Evolutionary conservation across 2,888 invertebrate genomes (phyloP).

Genomic region (Eupithecia vulgata): DNA sequence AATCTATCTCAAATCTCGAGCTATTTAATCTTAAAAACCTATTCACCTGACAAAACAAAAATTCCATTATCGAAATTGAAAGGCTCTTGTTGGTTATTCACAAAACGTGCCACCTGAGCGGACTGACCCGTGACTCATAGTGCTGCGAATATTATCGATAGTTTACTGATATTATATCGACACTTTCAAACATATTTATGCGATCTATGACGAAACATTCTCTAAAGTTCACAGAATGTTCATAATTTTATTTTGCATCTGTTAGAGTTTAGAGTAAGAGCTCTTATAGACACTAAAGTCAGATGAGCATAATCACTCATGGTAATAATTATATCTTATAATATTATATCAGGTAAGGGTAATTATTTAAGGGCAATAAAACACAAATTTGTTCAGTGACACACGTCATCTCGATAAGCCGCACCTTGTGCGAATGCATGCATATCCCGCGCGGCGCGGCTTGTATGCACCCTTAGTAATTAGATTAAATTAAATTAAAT

Average conservation of each 20-base stretch:
- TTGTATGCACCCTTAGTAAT: no score
- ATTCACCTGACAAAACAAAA: slow-evolving; percentile 38
- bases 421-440: no score
- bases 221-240: background rate
- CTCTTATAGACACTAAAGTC: background rate
- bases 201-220: background rate
- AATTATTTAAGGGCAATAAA: no score
- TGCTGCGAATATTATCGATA: slow-evolving; percentile 15
- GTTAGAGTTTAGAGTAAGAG: background rate
- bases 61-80: slow-evolving; percentile 41
- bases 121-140: slow-evolving; percentile 55
- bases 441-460: no score
- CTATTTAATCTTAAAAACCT: slow-evolving; percentile 30
- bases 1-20: slow-evolving; percentile 20
- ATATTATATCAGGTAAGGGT: no score
- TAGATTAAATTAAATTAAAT: no score
- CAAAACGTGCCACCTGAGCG: slow-evolving; percentile 53
- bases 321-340: no score
- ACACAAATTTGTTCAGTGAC: no score
- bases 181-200: background rate
- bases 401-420: no score
- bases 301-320: background rate
- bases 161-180: slow-evolving; percentile 16
- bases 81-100: slow-evolving; percentile 52
- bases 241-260: background rate